These are phyloP conservation scores for Mimachlamys varia DNA, from an alignment of 2,888 invertebrate genomes.

Conservation along the genomic window DNA sequence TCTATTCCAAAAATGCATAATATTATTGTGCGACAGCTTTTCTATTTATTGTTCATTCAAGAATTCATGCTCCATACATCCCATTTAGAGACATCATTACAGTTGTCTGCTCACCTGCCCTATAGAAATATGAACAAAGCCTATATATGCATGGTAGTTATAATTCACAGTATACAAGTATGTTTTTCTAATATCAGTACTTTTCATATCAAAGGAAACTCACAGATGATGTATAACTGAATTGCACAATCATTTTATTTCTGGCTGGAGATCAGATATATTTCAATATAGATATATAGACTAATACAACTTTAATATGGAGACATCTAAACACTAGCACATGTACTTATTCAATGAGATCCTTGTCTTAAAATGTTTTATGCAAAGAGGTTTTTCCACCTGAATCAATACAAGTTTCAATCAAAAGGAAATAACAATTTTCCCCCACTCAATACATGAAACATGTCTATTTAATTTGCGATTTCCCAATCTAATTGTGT, in stretches of 20 bases:
- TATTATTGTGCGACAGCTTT: not conserved
- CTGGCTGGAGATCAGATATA: constrained; percentile 6
- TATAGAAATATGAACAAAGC: not conserved
- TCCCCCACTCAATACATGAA: not conserved
- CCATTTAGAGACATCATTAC: not conserved
- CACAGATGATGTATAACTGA: not conserved
- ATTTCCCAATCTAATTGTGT: not conserved
- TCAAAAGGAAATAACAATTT: not conserved
- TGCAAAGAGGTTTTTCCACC: not conserved
- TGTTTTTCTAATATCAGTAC: not conserved
- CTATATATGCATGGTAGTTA: not conserved
- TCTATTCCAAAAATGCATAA: not conserved
- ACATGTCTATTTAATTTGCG: not conserved
- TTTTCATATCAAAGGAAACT: not conserved
- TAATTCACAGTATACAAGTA: not conserved
- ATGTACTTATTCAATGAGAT: not conserved
- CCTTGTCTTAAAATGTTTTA: not conserved
- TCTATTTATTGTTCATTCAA: not conserved
- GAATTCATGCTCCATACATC: not conserved
- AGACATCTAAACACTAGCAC: not conserved
- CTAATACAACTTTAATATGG: not conserved
- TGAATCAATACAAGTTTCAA: not conserved
- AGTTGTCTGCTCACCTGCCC: not conserved
- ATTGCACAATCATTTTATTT: constrained; percentile 9
- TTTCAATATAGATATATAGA: not conserved